These are phyloP conservation scores for Clinocottus analis DNA, from an alignment of 2,113 vertebrate genomes.

Conservation along the genomic window DNA sequence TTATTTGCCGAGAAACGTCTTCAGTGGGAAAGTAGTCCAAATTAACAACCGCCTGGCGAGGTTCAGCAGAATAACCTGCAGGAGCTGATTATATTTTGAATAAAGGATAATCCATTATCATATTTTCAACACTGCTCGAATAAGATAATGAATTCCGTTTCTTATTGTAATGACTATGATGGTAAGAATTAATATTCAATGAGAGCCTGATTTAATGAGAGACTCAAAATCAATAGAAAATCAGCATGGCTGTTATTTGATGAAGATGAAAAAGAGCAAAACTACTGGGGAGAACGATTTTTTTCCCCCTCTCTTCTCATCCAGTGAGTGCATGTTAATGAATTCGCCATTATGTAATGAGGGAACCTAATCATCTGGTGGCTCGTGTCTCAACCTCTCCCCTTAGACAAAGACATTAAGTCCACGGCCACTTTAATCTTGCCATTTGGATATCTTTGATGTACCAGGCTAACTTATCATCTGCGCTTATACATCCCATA, in stretches of 20 bases:
- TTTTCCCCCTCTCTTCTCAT: neutral
- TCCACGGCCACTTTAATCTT: slow-evolving; percentile 67
- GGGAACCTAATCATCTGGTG: slow-evolving; percentile 70
- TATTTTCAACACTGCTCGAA: slow-evolving; percentile 36
- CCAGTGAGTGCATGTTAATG: slow-evolving; percentile 64
- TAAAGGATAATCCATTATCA: slow-evolving; percentile 49
- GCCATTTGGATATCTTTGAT: slow-evolving; percentile 73
- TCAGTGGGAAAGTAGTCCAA: neutral
- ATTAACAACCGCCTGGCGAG: neutral
- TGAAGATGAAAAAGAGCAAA: slow-evolving; percentile 46
- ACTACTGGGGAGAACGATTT: slow-evolving; percentile 13
- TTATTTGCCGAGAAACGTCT: neutral
- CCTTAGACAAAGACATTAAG: slow-evolving; percentile 68
- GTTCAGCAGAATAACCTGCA: neutral
- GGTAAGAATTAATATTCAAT: slow-evolving; percentile 48
- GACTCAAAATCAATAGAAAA: slow-evolving; percentile 60
- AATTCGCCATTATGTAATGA: slow-evolving; percentile 76
- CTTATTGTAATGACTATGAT: slow-evolving; percentile 54
- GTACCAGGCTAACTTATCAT: slow-evolving; percentile 64
- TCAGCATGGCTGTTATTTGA: slow-evolving; percentile 42
- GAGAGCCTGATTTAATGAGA: slow-evolving; percentile 56
- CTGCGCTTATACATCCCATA: slow-evolving; percentile 46
- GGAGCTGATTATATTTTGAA: slow-evolving; percentile 47
- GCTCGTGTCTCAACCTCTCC: slow-evolving; percentile 64
- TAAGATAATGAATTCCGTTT: slow-evolving; percentile 33